phyloP scores from a whole-genome alignment of 2,797 vertebrate genomes.

The Myotis pilosus region DNA sequence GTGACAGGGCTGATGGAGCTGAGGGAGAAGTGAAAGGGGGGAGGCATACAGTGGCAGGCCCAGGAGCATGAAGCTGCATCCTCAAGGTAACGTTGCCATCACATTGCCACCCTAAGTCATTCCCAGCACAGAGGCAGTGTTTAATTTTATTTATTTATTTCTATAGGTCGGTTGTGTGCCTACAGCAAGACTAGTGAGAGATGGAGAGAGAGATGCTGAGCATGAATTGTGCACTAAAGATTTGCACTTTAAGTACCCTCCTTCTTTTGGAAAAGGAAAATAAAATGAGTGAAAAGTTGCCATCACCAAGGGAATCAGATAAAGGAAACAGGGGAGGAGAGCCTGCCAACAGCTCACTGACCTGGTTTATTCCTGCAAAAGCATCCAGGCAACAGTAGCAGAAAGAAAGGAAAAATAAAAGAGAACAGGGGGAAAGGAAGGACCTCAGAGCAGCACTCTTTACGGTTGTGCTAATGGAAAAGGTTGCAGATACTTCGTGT shows the following conservation, averaged over 20 bases:
- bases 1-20: rapidly evolving
- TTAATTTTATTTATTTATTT: background rate
- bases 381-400: constrained; percentile 39
- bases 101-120: background rate
- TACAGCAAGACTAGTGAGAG: background rate
- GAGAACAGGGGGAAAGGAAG: background rate
- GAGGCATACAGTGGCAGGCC: background rate
- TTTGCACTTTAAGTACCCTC: background rate
- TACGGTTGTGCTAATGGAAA: constrained; percentile 43
- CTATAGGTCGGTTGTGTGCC: background rate
- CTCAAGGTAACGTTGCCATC: background rate
- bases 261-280: background rate
- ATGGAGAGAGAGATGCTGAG: constrained; percentile 9
- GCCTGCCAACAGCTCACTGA: constrained; percentile 45
- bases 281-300: background rate
- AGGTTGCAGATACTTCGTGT: constrained; percentile 34
- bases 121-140: background rate
- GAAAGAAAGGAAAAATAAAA: background rate
- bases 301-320: constrained; percentile 56
- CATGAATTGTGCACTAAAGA: constrained; percentile 42
- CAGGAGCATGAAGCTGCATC: background rate
- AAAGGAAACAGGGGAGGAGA: constrained; percentile 49
- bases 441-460: constrained; percentile 47
- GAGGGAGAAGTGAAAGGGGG: background rate
- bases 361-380: constrained; percentile 3